Evolutionary conservation across 2,113 vertebrate species (phyloP), one percentile per base, ranked within the genome.

Genomic region (Anthoscopus minutus): DNA sequence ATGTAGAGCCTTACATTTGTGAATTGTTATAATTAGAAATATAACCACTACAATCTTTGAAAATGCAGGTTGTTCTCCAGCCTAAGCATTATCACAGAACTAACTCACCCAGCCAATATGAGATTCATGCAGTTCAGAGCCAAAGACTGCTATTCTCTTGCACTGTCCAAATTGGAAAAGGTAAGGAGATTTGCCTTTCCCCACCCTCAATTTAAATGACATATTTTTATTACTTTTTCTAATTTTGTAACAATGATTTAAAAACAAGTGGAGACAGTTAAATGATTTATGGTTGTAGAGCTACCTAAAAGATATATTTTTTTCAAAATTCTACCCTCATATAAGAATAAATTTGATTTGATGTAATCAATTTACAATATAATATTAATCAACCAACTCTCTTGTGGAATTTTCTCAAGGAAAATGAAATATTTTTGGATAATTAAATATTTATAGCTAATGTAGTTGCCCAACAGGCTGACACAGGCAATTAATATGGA

Each of bases 121-220:
- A 98, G 99, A 95, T 99, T 99, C 97, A 99, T 99, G 99, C 99
- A 99, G 93, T 99, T 99, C 98, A 98, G 99, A 96, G 99, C 99
- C 93, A 99, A 99, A 97, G 99, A 99, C 97, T 99, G 99, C 97
- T 99, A 99, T 96, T 99, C 99, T 16, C 98, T 99, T 79, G 99
- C 99, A 54, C 98, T 99, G 30, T 99, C 99, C 94, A 99, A 99
- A 95, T 95, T 99, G 86, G 99, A 99, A 97, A 99, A 99, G 99
- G 99, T 99, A 97, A 98, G 98, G 54, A 62, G 27, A 62, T 69
- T 60, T 60, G 10, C n/a, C 9, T 87, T 18, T 38, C 24, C 21
- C 15, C 4, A 2, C 5, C 11, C 24, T 16, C 40, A 69, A 23
- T 51, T 67, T 44, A 35, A 37, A 58, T 71, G 16, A 38, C 65